Evolutionary conservation across 2,113 vertebrate genomes (phyloP).

Genomic region (Tachysurus fulvidraco): DNA sequence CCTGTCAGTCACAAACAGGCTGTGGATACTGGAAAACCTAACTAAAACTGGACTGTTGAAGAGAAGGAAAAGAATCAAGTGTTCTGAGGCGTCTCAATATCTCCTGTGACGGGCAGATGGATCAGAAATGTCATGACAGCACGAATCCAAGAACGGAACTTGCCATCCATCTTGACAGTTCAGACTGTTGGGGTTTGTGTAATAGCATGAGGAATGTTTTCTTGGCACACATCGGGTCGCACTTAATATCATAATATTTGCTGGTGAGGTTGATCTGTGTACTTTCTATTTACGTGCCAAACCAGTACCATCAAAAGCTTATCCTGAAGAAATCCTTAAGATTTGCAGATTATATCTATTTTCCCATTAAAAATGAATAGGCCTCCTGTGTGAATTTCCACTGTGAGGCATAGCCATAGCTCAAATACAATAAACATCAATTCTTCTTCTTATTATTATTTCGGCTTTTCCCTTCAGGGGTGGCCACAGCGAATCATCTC

Average conservation of each 20-base stretch:
- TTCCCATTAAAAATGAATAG: neutral
- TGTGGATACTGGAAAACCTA: neutral
- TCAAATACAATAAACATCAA: neutral
- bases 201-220: neutral
- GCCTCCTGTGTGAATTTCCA: neutral
- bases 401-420: neutral
- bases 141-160: neutral
- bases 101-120: neutral
- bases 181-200: neutral
- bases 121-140: neutral
- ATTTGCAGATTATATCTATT: neutral
- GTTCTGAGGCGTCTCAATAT: neutral
- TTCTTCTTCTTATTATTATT: no score
- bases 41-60: neutral
- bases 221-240: neutral
- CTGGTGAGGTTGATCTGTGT: neutral
- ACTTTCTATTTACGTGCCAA: neutral
- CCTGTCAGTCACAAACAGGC: neutral
- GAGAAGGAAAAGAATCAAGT: neutral
- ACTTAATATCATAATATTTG: neutral
- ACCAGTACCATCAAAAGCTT: neutral
- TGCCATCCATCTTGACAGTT: neutral
- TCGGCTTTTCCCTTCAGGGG: no score
- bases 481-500: no score
- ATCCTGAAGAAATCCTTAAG: neutral